These are phyloP conservation scores for Colostygia pectinataria DNA, from an alignment of 2,888 invertebrate species.

Conservation along the genomic window DNA sequence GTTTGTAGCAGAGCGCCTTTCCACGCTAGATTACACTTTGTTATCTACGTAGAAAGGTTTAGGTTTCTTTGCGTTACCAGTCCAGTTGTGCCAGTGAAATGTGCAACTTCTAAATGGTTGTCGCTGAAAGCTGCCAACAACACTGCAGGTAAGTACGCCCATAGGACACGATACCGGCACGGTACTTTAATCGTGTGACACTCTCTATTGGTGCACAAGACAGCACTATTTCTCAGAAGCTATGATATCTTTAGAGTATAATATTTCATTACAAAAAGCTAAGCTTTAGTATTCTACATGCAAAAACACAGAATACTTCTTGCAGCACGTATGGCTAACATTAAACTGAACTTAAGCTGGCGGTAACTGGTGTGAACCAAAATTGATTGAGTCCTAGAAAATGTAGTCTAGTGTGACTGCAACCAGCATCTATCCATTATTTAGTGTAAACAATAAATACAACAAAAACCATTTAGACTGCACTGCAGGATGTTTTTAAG, in stretches of 20 bases:
- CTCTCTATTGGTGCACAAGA: conserved; percentile 27
- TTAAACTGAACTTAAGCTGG: too few species aligned
- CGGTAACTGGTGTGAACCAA: too few species aligned
- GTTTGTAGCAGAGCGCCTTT: conserved; percentile 12
- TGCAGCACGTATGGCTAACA: not conserved
- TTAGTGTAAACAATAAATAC: too few species aligned
- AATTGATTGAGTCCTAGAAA: too few species aligned
- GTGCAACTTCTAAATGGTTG: conserved; percentile 43
- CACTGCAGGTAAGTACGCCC: conserved; percentile 45
- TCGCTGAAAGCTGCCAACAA: conserved; percentile 41
- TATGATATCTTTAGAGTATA: not conserved
- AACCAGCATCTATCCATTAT: too few species aligned
- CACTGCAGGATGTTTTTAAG: too few species aligned
- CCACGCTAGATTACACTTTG: conserved; percentile 13
- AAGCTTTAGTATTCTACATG: too few species aligned
- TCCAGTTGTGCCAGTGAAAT: conserved; percentile 32
- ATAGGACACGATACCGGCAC: conserved; percentile 34
- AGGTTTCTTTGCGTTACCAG: conserved; percentile 19
- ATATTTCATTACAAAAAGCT: too few species aligned
- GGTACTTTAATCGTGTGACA: conserved; percentile 29
- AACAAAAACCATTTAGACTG: too few species aligned
- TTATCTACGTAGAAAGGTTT: conserved; percentile 6
- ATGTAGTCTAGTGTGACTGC: too few species aligned
- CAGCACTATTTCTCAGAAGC: not conserved
- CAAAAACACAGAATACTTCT: too few species aligned